Evolutionary conservation across 2,113 vertebrate species (phyloP), one percentile per base, ranked within the genome.

Genomic region (Dinomys branickii): DNA sequence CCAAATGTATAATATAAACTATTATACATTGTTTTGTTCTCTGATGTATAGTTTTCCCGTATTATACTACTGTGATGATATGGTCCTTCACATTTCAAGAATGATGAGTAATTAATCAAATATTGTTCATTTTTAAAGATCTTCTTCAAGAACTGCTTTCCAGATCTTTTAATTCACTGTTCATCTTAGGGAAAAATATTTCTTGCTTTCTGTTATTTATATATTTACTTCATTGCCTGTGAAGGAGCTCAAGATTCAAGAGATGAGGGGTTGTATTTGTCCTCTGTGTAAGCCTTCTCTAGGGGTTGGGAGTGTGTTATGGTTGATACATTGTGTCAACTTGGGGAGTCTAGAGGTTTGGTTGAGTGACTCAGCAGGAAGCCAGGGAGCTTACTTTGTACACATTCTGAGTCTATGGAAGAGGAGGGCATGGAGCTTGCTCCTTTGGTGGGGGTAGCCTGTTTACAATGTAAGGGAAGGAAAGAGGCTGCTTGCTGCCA

Each of bases 201-300:
- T 54, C 11, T 61, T 50, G 0, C 41, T 88, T 61, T 85, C 28
- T 85, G 33, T 58, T 50, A 67, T 22, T 89, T 84, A 59, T 91
- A 63, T 81, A 85, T 63, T 41, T 73, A 3, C 82, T 7, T 88
- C 20, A 78, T 91, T 94, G 33, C 16, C 13, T 82, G 6, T 12
- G 56, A 91, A 73, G 19, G 1, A 52, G 26, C 8, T 67, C 14
- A 89, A 94, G 12, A 33, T 52, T 0, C 3, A 63, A 82, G 2
- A 77, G 7, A 44, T 41, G 67, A 19, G 0, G 8, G 5, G 1
- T 44, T 19, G 5, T 19, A 5, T 44, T 50, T 11, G 1, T 38
- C 67, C 2, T 14, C 1, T 78, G 10, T 20, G 14, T n/a, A 33
- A 75, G 16, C 1, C 9, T 89, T 77, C 19, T 82, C 41, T 52